Conservation (phyloP, 2,113 vertebrate species). For the Cyrtonyx montezumae region DNA sequence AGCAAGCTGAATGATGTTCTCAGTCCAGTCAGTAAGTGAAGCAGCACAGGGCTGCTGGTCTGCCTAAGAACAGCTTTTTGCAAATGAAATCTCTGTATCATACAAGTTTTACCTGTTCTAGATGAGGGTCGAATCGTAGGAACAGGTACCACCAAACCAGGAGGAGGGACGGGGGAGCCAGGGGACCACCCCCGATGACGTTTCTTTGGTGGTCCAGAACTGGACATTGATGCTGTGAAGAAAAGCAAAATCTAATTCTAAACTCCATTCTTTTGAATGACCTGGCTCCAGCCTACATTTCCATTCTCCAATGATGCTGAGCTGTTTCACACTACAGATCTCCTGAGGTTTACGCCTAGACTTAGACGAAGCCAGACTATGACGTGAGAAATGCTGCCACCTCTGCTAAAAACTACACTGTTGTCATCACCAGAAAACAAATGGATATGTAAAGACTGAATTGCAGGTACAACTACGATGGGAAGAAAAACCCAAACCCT, state of each 20-base stretch:
- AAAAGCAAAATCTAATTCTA: background rate
- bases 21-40: background rate
- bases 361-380: background rate
- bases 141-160: constrained; percentile 83
- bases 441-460: background rate
- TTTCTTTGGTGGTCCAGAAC: constrained; percentile 95
- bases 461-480: background rate
- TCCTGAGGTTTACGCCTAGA: background rate
- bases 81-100: background rate
- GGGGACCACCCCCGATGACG: constrained; percentile 96
- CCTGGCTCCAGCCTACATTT: background rate
- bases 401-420: background rate
- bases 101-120: constrained; percentile 79
- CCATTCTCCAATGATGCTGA: background rate
- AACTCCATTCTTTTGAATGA: background rate
- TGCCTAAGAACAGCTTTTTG: background rate
- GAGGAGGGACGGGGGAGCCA: constrained; percentile 81
- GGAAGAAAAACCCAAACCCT: background rate
- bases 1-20: background rate
- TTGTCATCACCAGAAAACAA: background rate
- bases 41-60: background rate
- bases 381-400: background rate
- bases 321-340: fast-evolving
- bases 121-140: constrained; percentile 85
- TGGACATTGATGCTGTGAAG: constrained; percentile 83